These are phyloP conservation scores for Gymnocheta viridis DNA, from an alignment of 2,888 invertebrate genomes.

Conservation along the genomic window DNA sequence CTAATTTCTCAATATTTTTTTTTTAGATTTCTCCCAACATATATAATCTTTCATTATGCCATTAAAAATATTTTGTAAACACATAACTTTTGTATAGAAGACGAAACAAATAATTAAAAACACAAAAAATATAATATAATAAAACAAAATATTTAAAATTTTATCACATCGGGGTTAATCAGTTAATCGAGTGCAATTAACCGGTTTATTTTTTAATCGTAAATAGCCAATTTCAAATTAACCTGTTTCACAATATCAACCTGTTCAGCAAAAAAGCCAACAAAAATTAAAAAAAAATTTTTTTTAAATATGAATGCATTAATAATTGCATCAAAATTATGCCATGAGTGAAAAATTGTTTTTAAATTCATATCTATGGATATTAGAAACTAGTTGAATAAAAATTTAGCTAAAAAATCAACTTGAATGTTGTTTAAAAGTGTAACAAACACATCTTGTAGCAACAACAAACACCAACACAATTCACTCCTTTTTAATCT, in stretches of 20 bases:
- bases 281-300: slow-evolving; percentile 25
- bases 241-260: slow-evolving; percentile 87
- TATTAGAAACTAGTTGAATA: slow-evolving; percentile 50
- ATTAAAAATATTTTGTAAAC: too few species aligned
- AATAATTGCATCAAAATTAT: slow-evolving; percentile 64
- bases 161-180: too few species aligned
- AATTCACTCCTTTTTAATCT: background rate
- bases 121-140: too few species aligned
- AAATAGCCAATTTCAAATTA: too few species aligned
- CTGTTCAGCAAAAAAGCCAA: slow-evolving; percentile 78
- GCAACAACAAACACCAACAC: slow-evolving; percentile 33
- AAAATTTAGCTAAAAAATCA: background rate
- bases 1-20: too few species aligned
- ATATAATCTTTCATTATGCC: too few species aligned
- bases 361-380: slow-evolving; percentile 2
- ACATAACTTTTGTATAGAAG: too few species aligned
- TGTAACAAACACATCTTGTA: slow-evolving; percentile 30
- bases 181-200: slow-evolving; percentile 94
- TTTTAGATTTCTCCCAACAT: too few species aligned
- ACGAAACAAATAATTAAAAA: too few species aligned
- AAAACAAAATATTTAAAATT: too few species aligned
- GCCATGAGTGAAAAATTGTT: slow-evolving; percentile 26
- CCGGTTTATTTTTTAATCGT: too few species aligned
- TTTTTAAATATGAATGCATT: slow-evolving; percentile 62
- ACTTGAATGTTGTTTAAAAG: slow-evolving; percentile 41